Percentiles rank a stretch among this genome's conserved stretches.
Evolutionary conservation across 2,888 invertebrate species (phyloP).

Genomic region (Lithophane semibrunnea): DNA sequence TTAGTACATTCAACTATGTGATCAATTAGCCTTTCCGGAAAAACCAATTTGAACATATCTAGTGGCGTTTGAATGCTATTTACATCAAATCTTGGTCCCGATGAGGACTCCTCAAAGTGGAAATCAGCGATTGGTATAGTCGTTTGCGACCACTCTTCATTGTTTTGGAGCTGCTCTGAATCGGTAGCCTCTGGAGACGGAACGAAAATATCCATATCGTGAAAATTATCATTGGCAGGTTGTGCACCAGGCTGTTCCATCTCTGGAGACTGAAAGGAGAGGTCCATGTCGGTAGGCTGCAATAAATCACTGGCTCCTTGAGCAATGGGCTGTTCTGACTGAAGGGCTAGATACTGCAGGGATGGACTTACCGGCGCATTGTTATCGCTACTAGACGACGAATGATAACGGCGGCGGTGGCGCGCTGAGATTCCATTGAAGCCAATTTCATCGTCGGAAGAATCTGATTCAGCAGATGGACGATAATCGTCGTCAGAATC

Average conservation of each 20-base stretch:
- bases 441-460: conserved; percentile 5
- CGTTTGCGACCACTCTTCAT: conserved; percentile 26
- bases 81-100: conserved; percentile 14
- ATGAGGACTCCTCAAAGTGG: conserved; percentile 13
- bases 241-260: neutral
- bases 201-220: conserved; percentile 10
- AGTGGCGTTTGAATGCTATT: too few relatives aligned
- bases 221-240: conserved; percentile 5
- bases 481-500: conserved; percentile 27
- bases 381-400: conserved; percentile 3
- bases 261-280: conserved; percentile 7
- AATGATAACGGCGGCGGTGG: conserved; percentile 1
- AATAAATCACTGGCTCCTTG: conserved; percentile 8
- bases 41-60: too few relatives aligned
- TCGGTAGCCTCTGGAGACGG: conserved; percentile 11
- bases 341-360: neutral
- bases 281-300: conserved; percentile 4
- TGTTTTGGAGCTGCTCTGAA: conserved; percentile 20
- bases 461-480: conserved; percentile 5
- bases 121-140: conserved; percentile 24
- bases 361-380: conserved; percentile 5
- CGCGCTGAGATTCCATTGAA: neutral
- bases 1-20: too few relatives aligned
- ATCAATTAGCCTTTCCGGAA: too few relatives aligned
- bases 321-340: neutral